Evolutionary conservation across 2,888 invertebrate species (phyloP).

Genomic region (Chromoteleia sp.): DNA sequence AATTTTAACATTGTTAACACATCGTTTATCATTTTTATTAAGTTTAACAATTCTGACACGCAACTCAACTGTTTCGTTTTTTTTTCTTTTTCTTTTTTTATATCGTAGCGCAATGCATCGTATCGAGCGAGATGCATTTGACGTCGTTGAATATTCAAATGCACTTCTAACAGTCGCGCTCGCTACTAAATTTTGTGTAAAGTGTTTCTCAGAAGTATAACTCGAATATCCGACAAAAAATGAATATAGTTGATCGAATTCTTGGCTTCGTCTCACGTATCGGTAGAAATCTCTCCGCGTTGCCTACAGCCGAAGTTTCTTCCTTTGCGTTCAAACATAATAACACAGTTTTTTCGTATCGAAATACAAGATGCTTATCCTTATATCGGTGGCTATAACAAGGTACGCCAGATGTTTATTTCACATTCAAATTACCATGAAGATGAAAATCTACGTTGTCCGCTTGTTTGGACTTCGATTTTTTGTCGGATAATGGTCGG

Average conservation of each 20-base stretch:
- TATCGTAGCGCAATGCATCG: neutral
- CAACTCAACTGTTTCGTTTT: too few species aligned
- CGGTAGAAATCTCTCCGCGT: conserved; percentile 39
- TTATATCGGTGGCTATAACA: conserved; percentile 67
- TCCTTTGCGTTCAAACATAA: conserved; percentile 48
- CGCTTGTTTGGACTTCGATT: conserved; percentile 41
- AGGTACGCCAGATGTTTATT: conserved; percentile 67
- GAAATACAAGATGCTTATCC: conserved; percentile 64
- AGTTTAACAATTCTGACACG: neutral
- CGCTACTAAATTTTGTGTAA: conserved; percentile 28
- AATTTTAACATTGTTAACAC: too few species aligned
- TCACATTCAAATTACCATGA: conserved; percentile 67
- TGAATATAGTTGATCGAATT: conserved; percentile 56
- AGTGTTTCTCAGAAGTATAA: conserved; percentile 36
- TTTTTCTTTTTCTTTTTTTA: neutral
- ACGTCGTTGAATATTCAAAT: conserved; percentile 48
- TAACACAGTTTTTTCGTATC: conserved; percentile 65
- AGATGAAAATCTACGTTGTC: conserved; percentile 63
- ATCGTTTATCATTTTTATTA: neutral
- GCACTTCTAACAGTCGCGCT: conserved; percentile 30
- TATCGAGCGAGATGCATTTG: conserved; percentile 23
- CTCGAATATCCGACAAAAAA: conserved; percentile 57
- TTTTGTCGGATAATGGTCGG: conserved; percentile 17
- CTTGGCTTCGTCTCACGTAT: conserved; percentile 33
- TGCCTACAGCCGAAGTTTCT: conserved; percentile 36